phyloP scores from a whole-genome alignment of 2,888 invertebrate species.

The Cryptocephalus moraei region DNA sequence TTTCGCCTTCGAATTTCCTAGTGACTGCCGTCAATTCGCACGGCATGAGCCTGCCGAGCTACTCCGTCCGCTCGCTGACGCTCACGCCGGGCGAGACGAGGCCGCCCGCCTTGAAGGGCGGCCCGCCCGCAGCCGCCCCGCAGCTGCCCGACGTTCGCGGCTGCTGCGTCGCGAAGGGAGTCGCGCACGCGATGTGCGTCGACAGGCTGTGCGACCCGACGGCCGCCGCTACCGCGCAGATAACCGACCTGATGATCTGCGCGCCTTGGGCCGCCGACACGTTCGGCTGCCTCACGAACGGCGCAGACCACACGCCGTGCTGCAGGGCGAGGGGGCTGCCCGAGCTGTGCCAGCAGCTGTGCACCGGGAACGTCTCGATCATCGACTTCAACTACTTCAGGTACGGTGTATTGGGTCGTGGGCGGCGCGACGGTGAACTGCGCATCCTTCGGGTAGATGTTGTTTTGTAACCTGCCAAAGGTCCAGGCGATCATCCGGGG shows the following conservation, averaged over 20 bases:
- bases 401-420: conserved; percentile 41
- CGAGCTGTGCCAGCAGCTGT: conserved; percentile 62
- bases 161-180: conserved; percentile 59
- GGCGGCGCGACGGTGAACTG: too few relatives aligned
- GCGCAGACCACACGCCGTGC: conserved; percentile 73
- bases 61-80: conserved; percentile 60
- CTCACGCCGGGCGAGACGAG: conserved; percentile 54
- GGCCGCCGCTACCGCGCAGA: conserved; percentile 40
- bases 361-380: conserved; percentile 67
- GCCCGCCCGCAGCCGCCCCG: too few relatives aligned
- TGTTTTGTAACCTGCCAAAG: too few relatives aligned
- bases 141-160: conserved; percentile 59
- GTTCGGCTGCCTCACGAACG: conserved; percentile 69
- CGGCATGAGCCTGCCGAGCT: conserved; percentile 68
- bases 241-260: conserved; percentile 80
- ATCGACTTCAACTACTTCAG: conserved; percentile 75
- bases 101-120: conserved; percentile 37
- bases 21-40: conserved; percentile 64
- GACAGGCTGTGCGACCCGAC: conserved; percentile 71
- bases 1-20: too few relatives aligned
- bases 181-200: conserved; percentile 47
- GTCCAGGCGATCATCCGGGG: too few relatives aligned
- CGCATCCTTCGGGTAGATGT: too few relatives aligned
- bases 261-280: conserved; percentile 79
- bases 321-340: conserved; percentile 68